phyloP scores from a whole-genome alignment of 2,888 invertebrate species.

The Polymixis flavicincta region DNA sequence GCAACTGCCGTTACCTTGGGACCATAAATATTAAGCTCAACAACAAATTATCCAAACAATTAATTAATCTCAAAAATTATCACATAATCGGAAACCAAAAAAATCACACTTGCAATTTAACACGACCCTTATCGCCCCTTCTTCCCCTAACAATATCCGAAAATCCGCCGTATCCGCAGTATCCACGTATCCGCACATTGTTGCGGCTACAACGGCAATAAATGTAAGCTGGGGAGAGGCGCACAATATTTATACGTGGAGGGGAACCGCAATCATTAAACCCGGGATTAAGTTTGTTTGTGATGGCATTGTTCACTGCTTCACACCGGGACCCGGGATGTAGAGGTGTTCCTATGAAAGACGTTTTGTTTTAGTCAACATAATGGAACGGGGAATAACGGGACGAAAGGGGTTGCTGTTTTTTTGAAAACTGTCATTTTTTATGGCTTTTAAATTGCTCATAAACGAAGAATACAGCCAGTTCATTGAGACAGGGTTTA shows the following conservation, averaged over 20 bases:
- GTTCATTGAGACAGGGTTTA: not conserved
- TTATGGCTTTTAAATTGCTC: constrained; percentile 22
- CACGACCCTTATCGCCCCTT: constrained; percentile 64
- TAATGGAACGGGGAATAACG: constrained; percentile 24
- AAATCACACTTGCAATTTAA: constrained; percentile 67
- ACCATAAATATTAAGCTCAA: not conserved
- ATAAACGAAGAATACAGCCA: not conserved
- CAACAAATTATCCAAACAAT: constrained; percentile 28
- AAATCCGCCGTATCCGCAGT: constrained; percentile 56
- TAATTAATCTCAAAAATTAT: constrained; percentile 52
- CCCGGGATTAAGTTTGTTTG: constrained; percentile 74
- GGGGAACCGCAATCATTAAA: constrained; percentile 74
- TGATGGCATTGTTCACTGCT: constrained; percentile 62
- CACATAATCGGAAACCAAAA: constrained; percentile 61
- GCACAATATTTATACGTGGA: constrained; percentile 61
- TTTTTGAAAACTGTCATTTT: constrained; percentile 22
- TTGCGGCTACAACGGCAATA: constrained; percentile 71
- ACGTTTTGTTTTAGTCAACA: constrained; percentile 52
- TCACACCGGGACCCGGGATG: constrained; percentile 41
- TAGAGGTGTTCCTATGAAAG: constrained; percentile 38
- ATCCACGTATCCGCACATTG: constrained; percentile 62
- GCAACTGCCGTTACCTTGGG: not conserved
- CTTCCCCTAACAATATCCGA: constrained; percentile 69
- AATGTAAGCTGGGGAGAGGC: constrained; percentile 67
- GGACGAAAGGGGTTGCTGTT: constrained; percentile 20